Base-by-base conservation (phyloP, 2,888 invertebrate genomes). In the Netelia fuscicornis region DNA sequence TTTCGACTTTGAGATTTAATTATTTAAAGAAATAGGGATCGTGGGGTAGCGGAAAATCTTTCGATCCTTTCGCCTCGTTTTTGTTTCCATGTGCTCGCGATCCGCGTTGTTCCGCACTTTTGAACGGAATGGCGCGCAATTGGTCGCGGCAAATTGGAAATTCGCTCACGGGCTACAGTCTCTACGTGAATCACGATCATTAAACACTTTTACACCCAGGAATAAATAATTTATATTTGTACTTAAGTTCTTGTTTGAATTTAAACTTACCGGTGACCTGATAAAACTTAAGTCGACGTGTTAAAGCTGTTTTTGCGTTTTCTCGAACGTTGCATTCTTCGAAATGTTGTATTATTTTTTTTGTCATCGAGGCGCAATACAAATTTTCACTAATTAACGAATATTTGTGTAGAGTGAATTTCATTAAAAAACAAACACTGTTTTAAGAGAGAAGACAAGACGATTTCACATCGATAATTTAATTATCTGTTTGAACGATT, bases 41-140 rank as follows among this genome's bases (percentile, higher is more conserved):
- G 71, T 87, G 88, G 89, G 88, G 89, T 88, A 91, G 88, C 90
- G 91, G 83, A 87, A 86, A 87, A 70, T 86, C 82, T 65, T 52
- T 67, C 60, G 74, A 77, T 67, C 52, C 3, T 56, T 17, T 52
- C 52, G 8, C 37, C 37, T 6, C 74, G 30, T 81, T 70, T 42
- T 79, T 52, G 58, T 48, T 62, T 17, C 75, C 56, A n/a, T 30
- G 79, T 60, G 64, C 60, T 13, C 0, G 56, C 20, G 67, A 70
- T 68, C 86, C 56, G 81, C 52, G 23, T 58, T 85, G 87, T 84
- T 86, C 88, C 87, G 83, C 86, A 87, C 85, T 87, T 84, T 86
- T 85, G 81, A 83, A 58, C 23, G 60, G 67, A 70, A 64, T 30
- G 56, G 75, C 77, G 9, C 11, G 60, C 13, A 48, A 13, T 17